Evolutionary conservation across 2,797 vertebrate species (phyloP), one percentile per base, ranked within the genome.

Genomic region (Distichodus sexfasciatus): DNA sequence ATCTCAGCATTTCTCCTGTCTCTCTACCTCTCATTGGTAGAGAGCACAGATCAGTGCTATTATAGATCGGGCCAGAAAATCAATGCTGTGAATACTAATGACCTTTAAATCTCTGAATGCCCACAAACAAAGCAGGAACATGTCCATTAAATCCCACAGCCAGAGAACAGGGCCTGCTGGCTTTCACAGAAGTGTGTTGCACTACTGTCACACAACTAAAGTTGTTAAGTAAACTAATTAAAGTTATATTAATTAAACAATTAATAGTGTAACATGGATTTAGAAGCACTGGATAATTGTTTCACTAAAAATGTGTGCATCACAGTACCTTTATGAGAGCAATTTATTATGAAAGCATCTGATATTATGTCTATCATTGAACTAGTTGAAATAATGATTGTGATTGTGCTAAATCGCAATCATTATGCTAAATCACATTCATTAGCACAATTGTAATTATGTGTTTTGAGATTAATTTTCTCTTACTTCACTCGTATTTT

Each of bases 41-140:
- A 83, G 81, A 73, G 81, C 79, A 85, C 81, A 88, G 84, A 88
- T 88, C 82, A 86, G 83, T 82, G 82, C 81, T 87, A 79, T 89
- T 89, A 90, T 88, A 78, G 86, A 89, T 89, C 83, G 75, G 74
- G 77, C 79, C 79, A 62, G 81, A 82, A 88, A 87, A 89, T 87
- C 84, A 62, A 87, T 88, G 82, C 75, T 69, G 67, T 51, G 79
- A 87, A 87, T 86, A 74, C 79, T 88, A 85, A 90, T 87, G 84
- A 88, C 81, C 81, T 87, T 87, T 83, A 86, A 85, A 85, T 87
- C 83, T 85, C 62, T 54, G 55, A 72, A 74, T 77, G 50, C 64
- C 61, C 69, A 81, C 68, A 15, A 71, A 80, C 73, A 85, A 83
- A 78, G 83, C 77, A 41, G 71, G 79, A 83, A 81, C 78, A 84